Evolutionary conservation across 2,888 invertebrate genomes (phyloP).

Genomic region (Hydriomena furcata): DNA sequence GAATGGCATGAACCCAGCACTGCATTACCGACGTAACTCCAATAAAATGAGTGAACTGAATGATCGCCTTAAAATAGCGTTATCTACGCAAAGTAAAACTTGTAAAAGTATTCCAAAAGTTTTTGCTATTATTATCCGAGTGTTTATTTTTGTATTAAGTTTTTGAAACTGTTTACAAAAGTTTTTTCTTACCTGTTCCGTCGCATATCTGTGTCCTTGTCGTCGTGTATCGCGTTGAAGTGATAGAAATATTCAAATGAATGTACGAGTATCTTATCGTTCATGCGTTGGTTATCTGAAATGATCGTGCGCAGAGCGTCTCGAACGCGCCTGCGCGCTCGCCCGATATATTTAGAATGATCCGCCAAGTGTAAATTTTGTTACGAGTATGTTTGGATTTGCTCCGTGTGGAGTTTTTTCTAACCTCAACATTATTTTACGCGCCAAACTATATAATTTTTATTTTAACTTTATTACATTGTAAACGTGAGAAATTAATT

Average conservation of each 20-base stretch:
- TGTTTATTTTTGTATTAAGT: constrained; percentile 50
- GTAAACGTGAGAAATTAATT: too few relatives aligned
- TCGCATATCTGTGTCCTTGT: constrained; percentile 64
- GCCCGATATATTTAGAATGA: constrained; percentile 80
- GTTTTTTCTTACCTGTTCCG: constrained; percentile 71
- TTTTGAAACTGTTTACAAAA: constrained; percentile 49
- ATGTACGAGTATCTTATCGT: constrained; percentile 77
- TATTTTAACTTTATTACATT: too few relatives aligned
- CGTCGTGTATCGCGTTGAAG: constrained; percentile 45
- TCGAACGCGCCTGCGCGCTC: constrained; percentile 69
- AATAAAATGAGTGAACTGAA: constrained; percentile 41
- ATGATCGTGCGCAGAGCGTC: constrained; percentile 55
- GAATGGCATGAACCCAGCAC: constrained; percentile 53
- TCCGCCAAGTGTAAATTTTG: constrained; percentile 64
- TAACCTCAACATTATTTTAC: constrained; percentile 54
- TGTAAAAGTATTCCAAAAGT: constrained; percentile 61
- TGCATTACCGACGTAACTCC: constrained; percentile 36
- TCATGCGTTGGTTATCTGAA: constrained; percentile 63
- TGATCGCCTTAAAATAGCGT: constrained; percentile 43
- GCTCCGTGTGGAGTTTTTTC: constrained; percentile 38
- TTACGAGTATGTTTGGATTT: constrained; percentile 56
- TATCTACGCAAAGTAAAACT: constrained; percentile 56
- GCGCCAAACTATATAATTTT: constrained; percentile 28
- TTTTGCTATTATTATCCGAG: constrained; percentile 53
- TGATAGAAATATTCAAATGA: constrained; percentile 58